phyloP scores from a whole-genome alignment of 2,888 invertebrate genomes.

The Aphrophora alni region DNA sequence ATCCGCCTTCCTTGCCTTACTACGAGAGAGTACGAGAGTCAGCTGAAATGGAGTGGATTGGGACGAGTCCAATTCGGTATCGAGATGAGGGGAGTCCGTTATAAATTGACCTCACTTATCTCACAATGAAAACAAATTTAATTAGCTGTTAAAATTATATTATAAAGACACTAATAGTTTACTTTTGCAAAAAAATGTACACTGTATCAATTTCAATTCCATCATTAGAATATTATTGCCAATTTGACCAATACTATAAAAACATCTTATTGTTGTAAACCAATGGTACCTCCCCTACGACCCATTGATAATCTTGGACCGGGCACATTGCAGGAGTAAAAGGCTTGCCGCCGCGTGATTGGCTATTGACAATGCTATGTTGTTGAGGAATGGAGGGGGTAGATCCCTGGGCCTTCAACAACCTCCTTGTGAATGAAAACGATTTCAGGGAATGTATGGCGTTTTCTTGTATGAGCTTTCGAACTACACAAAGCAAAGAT shows the following conservation, averaged over 20 bases:
- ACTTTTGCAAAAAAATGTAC: not conserved
- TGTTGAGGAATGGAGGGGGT: conserved; percentile 34
- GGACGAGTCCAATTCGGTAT: conserved; percentile 57
- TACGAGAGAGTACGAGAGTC: conserved; percentile 49
- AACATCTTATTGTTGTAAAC: conserved; percentile 38
- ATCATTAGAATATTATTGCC: not conserved
- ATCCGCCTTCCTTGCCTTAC: conserved; percentile 43
- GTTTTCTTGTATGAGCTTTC: conserved; percentile 36
- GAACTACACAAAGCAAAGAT: not conserved
- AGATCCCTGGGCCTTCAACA: conserved; percentile 41
- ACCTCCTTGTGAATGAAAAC: conserved; percentile 43
- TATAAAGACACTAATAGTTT: not conserved
- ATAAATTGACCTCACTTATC: conserved; percentile 24
- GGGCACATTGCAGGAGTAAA: conserved; percentile 43
- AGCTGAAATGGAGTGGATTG: conserved; percentile 49
- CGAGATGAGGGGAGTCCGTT: conserved; percentile 51
- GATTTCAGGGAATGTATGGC: conserved; percentile 39
- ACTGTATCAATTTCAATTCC: not conserved
- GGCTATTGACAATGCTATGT: conserved; percentile 42
- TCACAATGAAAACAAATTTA: conserved; percentile 39
- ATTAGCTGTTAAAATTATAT: not conserved
- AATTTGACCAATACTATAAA: conserved; percentile 16
- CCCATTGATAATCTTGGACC: conserved; percentile 45
- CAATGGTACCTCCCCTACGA: conserved; percentile 39
- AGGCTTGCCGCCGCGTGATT: conserved; percentile 41